These are phyloP conservation scores for Amblyjoppa fuscipennis DNA, from an alignment of 2,888 invertebrate genomes.

Conservation along the genomic window DNA sequence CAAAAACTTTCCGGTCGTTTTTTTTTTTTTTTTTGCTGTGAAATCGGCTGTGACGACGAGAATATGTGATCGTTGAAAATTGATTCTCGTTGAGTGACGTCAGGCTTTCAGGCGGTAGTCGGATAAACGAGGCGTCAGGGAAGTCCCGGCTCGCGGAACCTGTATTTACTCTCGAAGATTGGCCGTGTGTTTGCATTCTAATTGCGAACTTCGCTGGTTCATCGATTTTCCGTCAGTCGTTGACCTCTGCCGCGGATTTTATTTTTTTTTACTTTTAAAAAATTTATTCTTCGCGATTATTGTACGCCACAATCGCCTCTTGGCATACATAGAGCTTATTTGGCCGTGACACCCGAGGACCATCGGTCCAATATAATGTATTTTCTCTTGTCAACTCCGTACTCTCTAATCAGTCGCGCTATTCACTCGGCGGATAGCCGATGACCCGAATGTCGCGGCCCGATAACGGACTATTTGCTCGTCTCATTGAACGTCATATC, in stretches of 20 bases:
- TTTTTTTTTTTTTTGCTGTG: no score
- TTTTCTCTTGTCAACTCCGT: not conserved
- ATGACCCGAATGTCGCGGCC: conserved; percentile 31
- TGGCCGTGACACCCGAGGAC: not conserved
- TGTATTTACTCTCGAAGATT: not conserved
- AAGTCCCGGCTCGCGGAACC: not conserved
- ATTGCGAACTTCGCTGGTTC: not conserved
- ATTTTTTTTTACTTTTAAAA: not conserved
- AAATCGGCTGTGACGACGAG: not conserved
- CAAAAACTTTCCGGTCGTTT: no score
- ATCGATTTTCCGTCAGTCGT: not conserved
- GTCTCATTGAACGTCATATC: not conserved
- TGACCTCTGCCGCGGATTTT: not conserved
- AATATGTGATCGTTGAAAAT: not conserved
- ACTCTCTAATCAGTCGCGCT: conserved; percentile 48
- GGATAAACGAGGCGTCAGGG: not conserved
- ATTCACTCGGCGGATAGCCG: not conserved
- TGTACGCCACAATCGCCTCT: not conserved
- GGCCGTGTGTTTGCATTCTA: not conserved
- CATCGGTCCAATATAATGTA: not conserved
- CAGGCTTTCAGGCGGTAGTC: not conserved
- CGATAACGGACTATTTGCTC: not conserved
- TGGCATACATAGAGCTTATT: not conserved
- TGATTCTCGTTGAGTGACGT: not conserved
- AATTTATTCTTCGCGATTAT: not conserved